phyloP scores from a whole-genome alignment of 2,888 invertebrate genomes.

The Aspidiotus rigidus region DNA sequence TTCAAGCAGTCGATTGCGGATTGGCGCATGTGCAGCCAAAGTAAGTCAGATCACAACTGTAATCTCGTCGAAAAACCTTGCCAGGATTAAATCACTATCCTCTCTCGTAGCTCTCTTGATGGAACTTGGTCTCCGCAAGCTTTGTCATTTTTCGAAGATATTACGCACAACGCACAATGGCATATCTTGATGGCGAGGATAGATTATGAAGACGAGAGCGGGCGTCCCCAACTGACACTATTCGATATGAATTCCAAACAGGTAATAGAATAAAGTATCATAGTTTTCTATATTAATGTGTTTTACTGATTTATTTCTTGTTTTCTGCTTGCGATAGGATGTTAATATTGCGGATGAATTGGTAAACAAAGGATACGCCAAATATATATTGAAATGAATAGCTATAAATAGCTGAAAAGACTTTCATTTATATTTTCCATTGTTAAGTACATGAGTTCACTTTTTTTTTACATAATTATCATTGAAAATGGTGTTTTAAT shows the following conservation, averaged over 20 bases:
- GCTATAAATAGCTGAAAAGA: not conserved
- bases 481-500: too few relatives aligned
- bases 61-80: not conserved
- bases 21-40: conserved; percentile 6
- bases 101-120: not conserved
- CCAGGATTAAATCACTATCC: too few relatives aligned
- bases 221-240: conserved; percentile 13
- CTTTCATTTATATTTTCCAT: too few relatives aligned
- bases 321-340: not conserved
- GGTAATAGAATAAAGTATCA: not conserved
- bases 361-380: conserved; percentile 1
- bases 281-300: not conserved
- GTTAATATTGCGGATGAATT: conserved; percentile 17
- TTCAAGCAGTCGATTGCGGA: conserved; percentile 26
- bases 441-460: too few relatives aligned
- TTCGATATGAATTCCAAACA: conserved; percentile 15
- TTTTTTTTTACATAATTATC: too few relatives aligned
- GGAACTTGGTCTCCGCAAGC: conserved; percentile 6
- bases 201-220: conserved; percentile 1
- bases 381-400: not conserved
- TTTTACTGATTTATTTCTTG: not conserved
- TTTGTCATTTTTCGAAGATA: conserved; percentile 12
- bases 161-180: conserved; percentile 9
- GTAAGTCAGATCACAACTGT: conserved; percentile 2
- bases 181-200: conserved; percentile 12